Base-by-base conservation (phyloP, 1,140 invertebrate genomes). In the Drosophila neocordata region DNA sequence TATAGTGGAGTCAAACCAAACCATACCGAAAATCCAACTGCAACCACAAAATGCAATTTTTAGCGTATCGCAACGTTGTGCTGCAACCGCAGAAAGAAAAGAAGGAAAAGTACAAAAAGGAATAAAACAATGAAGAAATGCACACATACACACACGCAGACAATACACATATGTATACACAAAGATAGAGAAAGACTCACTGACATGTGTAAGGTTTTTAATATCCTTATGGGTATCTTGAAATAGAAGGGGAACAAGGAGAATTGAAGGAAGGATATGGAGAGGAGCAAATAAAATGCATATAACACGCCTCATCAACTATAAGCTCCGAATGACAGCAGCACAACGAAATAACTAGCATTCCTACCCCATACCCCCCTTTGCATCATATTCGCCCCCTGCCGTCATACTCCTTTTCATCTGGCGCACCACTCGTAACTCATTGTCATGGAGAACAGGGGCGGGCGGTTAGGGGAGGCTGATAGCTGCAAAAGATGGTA, bases 251-350 rank as follows among this genome's bases (percentile, higher is more conserved):
- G 53, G 48, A 71, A 60, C 31, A 27, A 34, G 22, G 41, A 1
- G 4, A 12, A 18, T 9, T 18, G 4, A 44, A 12, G 13, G 31
- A 31, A 24, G n/a, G 31, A 34, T 24, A 1, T 15, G 18, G 51
- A 6, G 66, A 18, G 56, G 18, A 55, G 65, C 82, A 78, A 87
- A 85, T 85, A 82, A 85, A 85, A 85, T 85, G 83, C 82, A 78
- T 79, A 82, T 85, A 85, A 85, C 81, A 85, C 74, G 81, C 81
- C 81, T 85, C 81, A 85, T 85, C 81, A 85, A 73, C 82, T 61
- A 78, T 87, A 75, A 87, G 81, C 82, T 78, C 41, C 82, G 53
- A 81, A 69, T 84, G 81, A 85, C 81, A 85, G 82, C 69, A 73
- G 69, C 59, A 72, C 61, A 75, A 77, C 78, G 72, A 78, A 85